Evolutionary conservation across 2,888 invertebrate species (phyloP).

Genomic region (Schrankia costaestrigalis): DNA sequence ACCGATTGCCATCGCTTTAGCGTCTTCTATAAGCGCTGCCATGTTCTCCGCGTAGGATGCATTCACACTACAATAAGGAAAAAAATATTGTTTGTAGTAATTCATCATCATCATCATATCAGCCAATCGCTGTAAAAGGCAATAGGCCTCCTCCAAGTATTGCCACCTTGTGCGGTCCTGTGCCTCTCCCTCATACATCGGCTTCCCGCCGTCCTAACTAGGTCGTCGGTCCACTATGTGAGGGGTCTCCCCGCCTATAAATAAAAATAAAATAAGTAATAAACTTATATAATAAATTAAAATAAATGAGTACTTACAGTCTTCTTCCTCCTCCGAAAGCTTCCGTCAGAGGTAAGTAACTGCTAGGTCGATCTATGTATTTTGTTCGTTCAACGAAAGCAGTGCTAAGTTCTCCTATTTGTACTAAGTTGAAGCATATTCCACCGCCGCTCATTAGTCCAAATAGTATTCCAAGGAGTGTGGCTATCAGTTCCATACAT

Average conservation of each 20-base stretch:
- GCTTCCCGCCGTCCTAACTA: too few species aligned
- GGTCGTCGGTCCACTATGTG: too few species aligned
- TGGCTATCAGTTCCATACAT: constrained; percentile 57
- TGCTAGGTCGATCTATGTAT: constrained; percentile 48
- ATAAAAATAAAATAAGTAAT: neutral
- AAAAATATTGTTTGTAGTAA: neutral
- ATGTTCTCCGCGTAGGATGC: constrained; percentile 72
- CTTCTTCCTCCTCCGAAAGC: constrained; percentile 62
- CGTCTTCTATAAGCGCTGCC: constrained; percentile 78
- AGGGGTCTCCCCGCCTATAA: too few species aligned
- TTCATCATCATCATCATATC: too few species aligned
- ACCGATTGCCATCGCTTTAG: constrained; percentile 76
- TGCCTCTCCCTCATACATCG: too few species aligned
- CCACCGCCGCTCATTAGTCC: constrained; percentile 66
- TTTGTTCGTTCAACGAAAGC: constrained; percentile 77
- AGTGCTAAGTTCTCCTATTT: constrained; percentile 83
- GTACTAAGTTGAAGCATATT: constrained; percentile 79
- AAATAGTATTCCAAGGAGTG: constrained; percentile 49
- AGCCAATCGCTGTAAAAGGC: too few species aligned
- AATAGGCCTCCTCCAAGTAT: too few species aligned
- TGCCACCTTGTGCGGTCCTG: too few species aligned
- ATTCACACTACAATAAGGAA: constrained; percentile 39
- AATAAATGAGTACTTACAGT: constrained; percentile 48
- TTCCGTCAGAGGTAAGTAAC: constrained; percentile 53
- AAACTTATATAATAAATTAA: neutral